These are phyloP conservation scores for Limonius californicus DNA, from an alignment of 1,140 invertebrate species.

Conservation along the genomic window DNA sequence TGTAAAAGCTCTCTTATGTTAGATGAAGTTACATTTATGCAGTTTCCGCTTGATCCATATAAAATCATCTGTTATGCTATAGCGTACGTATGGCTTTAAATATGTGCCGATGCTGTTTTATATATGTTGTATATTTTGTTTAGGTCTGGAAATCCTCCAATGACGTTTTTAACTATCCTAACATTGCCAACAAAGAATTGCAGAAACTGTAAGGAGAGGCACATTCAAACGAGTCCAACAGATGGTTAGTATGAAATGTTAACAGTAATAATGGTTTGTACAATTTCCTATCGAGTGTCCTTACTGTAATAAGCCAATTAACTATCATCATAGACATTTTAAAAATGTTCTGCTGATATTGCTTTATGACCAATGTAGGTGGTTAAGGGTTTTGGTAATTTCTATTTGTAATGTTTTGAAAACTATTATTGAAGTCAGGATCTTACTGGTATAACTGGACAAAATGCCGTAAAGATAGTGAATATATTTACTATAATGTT, in stretches of 20 bases:
- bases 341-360: no score
- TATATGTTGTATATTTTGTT: slow-evolving; percentile 22
- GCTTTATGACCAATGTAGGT: no score
- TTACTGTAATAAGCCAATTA: no score
- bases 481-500: no score
- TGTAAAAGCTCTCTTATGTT: slow-evolving; percentile 34
- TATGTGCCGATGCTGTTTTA: neutral
- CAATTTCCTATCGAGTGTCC: no score
- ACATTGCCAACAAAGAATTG: slow-evolving; percentile 43
- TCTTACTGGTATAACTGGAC: no score
- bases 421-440: no score
- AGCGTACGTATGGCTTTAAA: slow-evolving; percentile 34
- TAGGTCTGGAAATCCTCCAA: slow-evolving; percentile 35
- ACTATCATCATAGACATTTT: no score
- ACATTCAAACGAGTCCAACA: neutral
- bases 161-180: slow-evolving; percentile 44
- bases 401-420: no score
- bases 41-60: slow-evolving; percentile 44
- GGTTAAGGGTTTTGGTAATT: no score
- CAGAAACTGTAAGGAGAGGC: slow-evolving; percentile 36
- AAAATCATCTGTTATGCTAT: slow-evolving; percentile 46
- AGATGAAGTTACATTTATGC: slow-evolving; percentile 43
- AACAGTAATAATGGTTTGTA: no score
- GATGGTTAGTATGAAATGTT: slow-evolving; percentile 35
- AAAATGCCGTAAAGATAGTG: no score